These are phyloP conservation scores for Pocillopora damicornis DNA, from an alignment of 64 coral and sea anemone genomes.

Conservation along the genomic window DNA sequence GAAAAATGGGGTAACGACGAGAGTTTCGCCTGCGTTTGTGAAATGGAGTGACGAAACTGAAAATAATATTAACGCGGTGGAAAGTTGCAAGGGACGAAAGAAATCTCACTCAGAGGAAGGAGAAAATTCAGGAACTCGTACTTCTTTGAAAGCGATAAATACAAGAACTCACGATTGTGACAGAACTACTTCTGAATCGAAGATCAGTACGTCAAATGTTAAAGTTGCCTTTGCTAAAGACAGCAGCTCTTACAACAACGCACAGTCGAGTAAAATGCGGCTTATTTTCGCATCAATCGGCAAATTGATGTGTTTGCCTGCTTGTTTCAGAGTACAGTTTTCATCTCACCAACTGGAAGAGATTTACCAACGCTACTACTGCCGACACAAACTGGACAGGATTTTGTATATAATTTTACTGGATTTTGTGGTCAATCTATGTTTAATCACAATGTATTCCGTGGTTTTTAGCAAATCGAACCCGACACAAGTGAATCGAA, in stretches of 20 bases:
- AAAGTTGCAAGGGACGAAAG: background rate
- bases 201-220: constrained; percentile 85
- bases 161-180: background rate
- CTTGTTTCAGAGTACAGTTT: constrained; percentile 78
- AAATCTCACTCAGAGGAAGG: background rate
- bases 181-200: constrained; percentile 33
- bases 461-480: constrained; percentile 46
- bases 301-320: constrained; percentile 44
- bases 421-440: constrained; percentile 76
- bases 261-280: constrained; percentile 33
- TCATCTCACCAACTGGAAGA: constrained; percentile 76
- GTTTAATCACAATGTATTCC: constrained; percentile 71
- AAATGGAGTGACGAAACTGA: constrained; percentile 21
- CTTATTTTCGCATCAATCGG: constrained; percentile 2
- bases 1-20: background rate
- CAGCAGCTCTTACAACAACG: constrained; percentile 31
- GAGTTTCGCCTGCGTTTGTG: constrained; percentile 6
- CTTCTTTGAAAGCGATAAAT: background rate
- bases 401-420: constrained; percentile 81
- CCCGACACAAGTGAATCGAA: constrained; percentile 58
- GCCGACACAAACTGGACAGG: constrained; percentile 73
- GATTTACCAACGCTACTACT: constrained; percentile 86
- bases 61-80: background rate
- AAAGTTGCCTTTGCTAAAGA: constrained; percentile 76
- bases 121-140: background rate